Percentiles rank a stretch among this genome's conserved stretches.
phyloP scores from a whole-genome alignment of 2,888 invertebrate species.

The Hemaris fuciformis region DNA sequence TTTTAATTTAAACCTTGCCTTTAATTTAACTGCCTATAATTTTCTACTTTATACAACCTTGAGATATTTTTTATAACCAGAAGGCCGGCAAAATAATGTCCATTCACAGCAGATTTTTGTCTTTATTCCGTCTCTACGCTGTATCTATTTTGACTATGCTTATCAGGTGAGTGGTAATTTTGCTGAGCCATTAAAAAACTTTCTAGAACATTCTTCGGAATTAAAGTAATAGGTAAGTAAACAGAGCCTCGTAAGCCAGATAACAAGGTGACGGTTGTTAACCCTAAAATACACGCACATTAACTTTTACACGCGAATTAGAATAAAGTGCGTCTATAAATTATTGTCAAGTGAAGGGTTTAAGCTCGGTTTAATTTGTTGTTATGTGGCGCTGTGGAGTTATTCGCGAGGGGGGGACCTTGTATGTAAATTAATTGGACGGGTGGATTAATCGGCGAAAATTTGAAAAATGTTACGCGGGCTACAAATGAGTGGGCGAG shows the following conservation, averaged over 20 bases:
- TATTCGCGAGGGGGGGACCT: neutral
- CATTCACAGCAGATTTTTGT: too few relatives aligned
- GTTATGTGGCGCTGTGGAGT: neutral
- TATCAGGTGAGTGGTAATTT: too few relatives aligned
- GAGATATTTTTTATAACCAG: too few relatives aligned
- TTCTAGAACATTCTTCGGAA: neutral
- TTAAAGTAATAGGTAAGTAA: constrained; percentile 4
- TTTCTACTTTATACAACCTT: too few relatives aligned
- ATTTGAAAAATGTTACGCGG: neutral
- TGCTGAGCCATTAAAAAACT: too few relatives aligned
- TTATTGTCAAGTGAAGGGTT: constrained; percentile 26
- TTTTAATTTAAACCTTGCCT: too few relatives aligned
- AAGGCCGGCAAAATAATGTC: too few relatives aligned
- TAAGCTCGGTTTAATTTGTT: constrained; percentile 10
- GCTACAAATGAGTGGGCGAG: too few relatives aligned
- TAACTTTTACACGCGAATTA: constrained; percentile 31
- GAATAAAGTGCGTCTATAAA: constrained; percentile 30
- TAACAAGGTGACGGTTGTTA: constrained; percentile 26
- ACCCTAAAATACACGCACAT: constrained; percentile 22
- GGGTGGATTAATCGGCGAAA: neutral
- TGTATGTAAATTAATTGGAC: constrained; percentile 3
- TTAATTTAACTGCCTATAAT: too few relatives aligned
- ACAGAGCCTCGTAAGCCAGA: constrained; percentile 18
- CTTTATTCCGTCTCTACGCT: too few relatives aligned
- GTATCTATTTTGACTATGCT: too few relatives aligned